Conservation (phyloP, 2,888 invertebrate species). For the Xestia xanthographa region DNA sequence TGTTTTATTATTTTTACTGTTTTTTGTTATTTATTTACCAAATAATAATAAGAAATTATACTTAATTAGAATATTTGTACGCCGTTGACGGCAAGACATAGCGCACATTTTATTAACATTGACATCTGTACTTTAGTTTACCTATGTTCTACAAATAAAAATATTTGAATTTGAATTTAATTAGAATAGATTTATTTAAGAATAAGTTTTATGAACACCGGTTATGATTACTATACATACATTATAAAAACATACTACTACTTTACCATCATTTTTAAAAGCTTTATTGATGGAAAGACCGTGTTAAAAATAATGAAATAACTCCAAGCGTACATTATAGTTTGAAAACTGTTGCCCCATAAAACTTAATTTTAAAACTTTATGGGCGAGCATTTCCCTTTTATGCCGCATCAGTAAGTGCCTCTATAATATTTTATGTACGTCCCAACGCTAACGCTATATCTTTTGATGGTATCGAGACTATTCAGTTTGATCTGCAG, state of each 20-base stretch:
- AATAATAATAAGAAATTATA: too few species aligned
- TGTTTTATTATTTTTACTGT: too few species aligned
- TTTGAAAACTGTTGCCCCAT: constrained; percentile 40
- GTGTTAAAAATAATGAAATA: constrained; percentile 5
- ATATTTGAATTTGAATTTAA: too few species aligned
- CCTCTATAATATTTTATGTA: constrained; percentile 60
- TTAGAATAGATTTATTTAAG: too few species aligned
- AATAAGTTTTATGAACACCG: not conserved
- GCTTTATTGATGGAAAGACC: not conserved
- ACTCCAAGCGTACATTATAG: constrained; percentile 22
- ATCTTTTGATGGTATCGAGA: constrained; percentile 52
- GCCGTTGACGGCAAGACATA: too few species aligned
- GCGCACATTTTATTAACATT: too few species aligned
- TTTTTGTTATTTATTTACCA: too few species aligned
- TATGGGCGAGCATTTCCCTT: constrained; percentile 45
- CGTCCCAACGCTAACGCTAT: constrained; percentile 34
- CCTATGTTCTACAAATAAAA: too few species aligned
- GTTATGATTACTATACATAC: not conserved
- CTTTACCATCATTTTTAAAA: not conserved
- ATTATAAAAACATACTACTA: not conserved
- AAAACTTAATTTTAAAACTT: constrained; percentile 60
- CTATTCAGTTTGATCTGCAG: constrained; percentile 55
- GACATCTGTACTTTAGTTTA: too few species aligned
- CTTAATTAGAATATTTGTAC: too few species aligned
- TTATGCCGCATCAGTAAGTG: constrained; percentile 49